A percentile compares a stretch with the other conserved stretches of the same genome.
Evolutionary conservation across 2,113 vertebrate species (phyloP).

Genomic region (Megatriorchis doriae): DNA sequence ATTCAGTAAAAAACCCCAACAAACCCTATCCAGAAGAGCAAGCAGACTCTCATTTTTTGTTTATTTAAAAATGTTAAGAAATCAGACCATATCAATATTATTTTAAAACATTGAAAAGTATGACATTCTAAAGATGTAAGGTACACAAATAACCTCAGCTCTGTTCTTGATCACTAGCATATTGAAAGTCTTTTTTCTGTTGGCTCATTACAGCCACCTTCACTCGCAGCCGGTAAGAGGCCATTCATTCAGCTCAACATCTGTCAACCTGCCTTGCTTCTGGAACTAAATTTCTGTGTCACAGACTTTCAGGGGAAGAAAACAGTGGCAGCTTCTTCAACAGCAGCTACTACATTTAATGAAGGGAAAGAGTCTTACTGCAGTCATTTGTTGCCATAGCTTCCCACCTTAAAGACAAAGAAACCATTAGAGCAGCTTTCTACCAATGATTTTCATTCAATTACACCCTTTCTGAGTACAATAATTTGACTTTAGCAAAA

Average conservation of each 20-base stretch:
- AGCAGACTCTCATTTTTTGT: not conserved
- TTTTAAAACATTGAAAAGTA: not conserved
- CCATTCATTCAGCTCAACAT: not conserved
- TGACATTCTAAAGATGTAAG: not conserved
- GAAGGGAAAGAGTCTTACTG: not conserved
- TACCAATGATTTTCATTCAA: constrained; percentile 1
- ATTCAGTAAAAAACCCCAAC: not conserved
- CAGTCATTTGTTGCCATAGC: constrained; percentile 28
- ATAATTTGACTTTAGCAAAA: not conserved
- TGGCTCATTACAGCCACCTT: not conserved
- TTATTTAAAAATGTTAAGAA: not conserved
- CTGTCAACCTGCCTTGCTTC: not conserved
- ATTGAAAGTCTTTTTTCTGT: not conserved
- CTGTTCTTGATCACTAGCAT: not conserved
- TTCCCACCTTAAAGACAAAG: not conserved
- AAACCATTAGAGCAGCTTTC: constrained; percentile 8
- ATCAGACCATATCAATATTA: not conserved
- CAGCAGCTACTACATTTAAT: not conserved
- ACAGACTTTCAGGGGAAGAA: not conserved
- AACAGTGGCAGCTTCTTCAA: not conserved
- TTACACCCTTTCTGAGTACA: not conserved
- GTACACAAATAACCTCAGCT: not conserved
- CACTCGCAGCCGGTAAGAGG: not conserved
- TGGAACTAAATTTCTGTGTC: not conserved
- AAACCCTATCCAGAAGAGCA: not conserved